Percentiles rank a stretch among this genome's conserved stretches.
These are phyloP conservation scores for Chaunax sp. DNA, from an alignment of 2,797 vertebrate genomes.

Conservation along the genomic window DNA sequence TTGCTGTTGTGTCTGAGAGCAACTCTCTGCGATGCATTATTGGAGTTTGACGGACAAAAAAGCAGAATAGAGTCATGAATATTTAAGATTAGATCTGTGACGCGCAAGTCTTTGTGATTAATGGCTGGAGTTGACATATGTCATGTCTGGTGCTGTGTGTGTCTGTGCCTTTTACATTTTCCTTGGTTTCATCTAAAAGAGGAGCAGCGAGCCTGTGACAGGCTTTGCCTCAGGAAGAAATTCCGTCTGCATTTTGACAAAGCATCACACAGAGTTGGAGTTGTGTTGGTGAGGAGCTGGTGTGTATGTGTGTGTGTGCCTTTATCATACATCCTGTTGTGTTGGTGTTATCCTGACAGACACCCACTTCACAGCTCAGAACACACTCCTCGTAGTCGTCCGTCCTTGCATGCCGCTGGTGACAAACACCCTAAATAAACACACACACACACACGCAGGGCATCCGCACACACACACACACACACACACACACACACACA, in stretches of 20 bases:
- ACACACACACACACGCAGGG: slow-evolving; percentile 31
- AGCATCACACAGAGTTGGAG: slow-evolving; percentile 45
- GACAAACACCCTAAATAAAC: slow-evolving; percentile 53
- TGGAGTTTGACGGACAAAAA: slow-evolving; percentile 17
- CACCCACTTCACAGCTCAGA: slow-evolving; percentile 72
- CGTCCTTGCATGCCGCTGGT: slow-evolving; percentile 45
- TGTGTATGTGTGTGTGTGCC: slow-evolving; percentile 20
- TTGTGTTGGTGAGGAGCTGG: slow-evolving; percentile 39
- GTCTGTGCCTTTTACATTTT: slow-evolving; percentile 14
- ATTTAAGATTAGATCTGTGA: slow-evolving; percentile 24
- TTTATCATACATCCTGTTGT: slow-evolving; percentile 56
- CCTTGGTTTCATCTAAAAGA: slow-evolving; percentile 38
- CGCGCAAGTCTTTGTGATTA: slow-evolving; percentile 26
- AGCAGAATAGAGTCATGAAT: slow-evolving; percentile 9
- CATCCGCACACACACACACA: slow-evolving; percentile 19
- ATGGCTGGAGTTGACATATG: slow-evolving; percentile 22
- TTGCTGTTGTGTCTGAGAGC: slow-evolving; percentile 16
- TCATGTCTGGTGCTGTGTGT: slow-evolving; percentile 16
- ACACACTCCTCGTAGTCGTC: slow-evolving; percentile 56
- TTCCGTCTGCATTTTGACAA: slow-evolving; percentile 55
- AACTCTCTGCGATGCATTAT: slow-evolving; percentile 27
- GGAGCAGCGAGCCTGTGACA: slow-evolving; percentile 34
- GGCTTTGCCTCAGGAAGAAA: slow-evolving; percentile 11
- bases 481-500: slow-evolving; percentile 27
- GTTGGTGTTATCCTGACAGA: slow-evolving; percentile 65